phyloP scores from a whole-genome alignment of 1,140 invertebrate species.

The Lordiphosa collinella region DNA sequence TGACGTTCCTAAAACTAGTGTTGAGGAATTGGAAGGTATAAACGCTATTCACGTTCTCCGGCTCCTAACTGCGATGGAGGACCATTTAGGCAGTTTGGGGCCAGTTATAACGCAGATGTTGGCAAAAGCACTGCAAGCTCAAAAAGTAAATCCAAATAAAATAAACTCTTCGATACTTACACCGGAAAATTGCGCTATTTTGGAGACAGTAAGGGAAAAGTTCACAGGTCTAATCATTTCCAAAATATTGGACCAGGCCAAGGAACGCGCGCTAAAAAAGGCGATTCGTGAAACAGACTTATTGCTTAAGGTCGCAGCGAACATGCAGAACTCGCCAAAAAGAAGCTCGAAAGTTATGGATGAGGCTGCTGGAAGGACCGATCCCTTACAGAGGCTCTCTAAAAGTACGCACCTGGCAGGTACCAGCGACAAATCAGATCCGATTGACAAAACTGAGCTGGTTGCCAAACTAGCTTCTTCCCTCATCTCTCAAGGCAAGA shows the following conservation, averaged over 20 bases:
- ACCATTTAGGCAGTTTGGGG: conserved; percentile 88
- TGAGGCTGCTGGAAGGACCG: not conserved
- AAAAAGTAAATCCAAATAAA: conserved; percentile 79
- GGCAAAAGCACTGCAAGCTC: conserved; percentile 85
- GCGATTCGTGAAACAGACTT: conserved; percentile 49
- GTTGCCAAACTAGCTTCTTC: conserved; percentile 58
- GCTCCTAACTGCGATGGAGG: conserved; percentile 88
- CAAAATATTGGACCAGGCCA: conserved; percentile 49
- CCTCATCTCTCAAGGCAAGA: conserved; percentile 67
- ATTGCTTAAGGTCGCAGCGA: conserved; percentile 32
- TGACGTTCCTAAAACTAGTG: not conserved
- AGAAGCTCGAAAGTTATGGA: not conserved
- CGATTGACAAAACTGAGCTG: conserved; percentile 51
- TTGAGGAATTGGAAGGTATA: not conserved
- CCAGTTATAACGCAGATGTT: conserved; percentile 87
- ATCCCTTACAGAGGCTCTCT: not conserved
- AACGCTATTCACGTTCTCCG: conserved; percentile 84
- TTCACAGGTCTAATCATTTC: conserved; percentile 65
- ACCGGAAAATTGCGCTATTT: conserved; percentile 49
- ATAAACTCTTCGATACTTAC: conserved; percentile 35
- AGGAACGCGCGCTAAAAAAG: conserved; percentile 53
- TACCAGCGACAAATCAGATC: conserved; percentile 6
- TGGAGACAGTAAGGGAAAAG: conserved; percentile 67
- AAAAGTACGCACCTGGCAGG: not conserved
- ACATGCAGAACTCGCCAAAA: not conserved